Percentiles rank a stretch among this genome's conserved stretches.
Conservation (phyloP, 2,888 invertebrate species). For the Scaptomyza reducta region DNA sequence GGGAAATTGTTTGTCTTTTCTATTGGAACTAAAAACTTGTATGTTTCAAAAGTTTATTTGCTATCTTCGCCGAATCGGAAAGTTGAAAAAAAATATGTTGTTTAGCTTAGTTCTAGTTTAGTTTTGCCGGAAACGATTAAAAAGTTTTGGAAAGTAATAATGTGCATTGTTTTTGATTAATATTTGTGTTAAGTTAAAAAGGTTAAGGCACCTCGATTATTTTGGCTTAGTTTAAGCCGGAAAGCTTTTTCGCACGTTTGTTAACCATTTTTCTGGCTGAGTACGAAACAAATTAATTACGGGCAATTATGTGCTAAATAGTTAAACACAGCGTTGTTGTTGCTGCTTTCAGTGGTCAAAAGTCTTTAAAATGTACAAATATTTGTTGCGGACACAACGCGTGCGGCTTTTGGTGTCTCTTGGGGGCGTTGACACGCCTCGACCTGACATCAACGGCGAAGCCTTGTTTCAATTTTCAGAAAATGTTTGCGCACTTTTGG, state of each 20-base stretch:
- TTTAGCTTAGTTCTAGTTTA: too few relatives aligned
- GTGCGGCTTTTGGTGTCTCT: slow-evolving; percentile 28
- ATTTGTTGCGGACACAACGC: slow-evolving; percentile 25
- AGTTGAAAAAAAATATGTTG: too few relatives aligned
- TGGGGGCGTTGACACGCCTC: slow-evolving; percentile 49
- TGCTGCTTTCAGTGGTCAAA: background rate
- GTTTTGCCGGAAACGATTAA: too few relatives aligned
- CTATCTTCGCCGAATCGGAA: too few relatives aligned
- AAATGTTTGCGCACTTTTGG: slow-evolving; percentile 47
- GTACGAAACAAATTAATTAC: slow-evolving; percentile 46
- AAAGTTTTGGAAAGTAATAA: too few relatives aligned
- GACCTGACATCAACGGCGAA: slow-evolving; percentile 41
- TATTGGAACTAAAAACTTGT: too few relatives aligned
- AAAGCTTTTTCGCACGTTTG: slow-evolving; percentile 14
- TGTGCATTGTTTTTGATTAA: too few relatives aligned
- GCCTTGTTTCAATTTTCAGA: slow-evolving; percentile 27
- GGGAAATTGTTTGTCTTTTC: too few relatives aligned
- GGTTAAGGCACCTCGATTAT: background rate
- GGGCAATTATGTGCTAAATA: slow-evolving; percentile 21
- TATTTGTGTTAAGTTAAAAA: too few relatives aligned
- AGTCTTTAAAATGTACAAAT: slow-evolving; percentile 7
- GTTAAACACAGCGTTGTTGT: slow-evolving; percentile 22
- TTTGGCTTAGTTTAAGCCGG: background rate
- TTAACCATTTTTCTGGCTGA: slow-evolving; percentile 31
- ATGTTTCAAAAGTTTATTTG: too few relatives aligned